These are phyloP conservation scores for Zoanthus sansibaricus DNA, from an alignment of 92 coral and sea anemone species.

Conservation along the genomic window DNA sequence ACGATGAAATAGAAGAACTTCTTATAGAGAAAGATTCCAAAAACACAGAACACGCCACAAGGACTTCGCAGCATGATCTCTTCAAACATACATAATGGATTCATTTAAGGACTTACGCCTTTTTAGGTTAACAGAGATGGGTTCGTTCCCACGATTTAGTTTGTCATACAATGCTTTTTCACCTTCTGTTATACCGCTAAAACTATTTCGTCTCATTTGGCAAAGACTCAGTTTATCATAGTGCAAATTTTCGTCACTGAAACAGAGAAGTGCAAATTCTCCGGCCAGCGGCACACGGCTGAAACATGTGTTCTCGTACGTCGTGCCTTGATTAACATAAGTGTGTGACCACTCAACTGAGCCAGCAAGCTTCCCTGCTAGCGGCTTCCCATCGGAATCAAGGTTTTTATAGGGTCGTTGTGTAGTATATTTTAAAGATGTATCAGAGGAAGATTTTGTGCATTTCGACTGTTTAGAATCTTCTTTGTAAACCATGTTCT, in stretches of 20 bases:
- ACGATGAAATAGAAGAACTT: no score
- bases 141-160: not conserved
- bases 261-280: constrained; percentile 12
- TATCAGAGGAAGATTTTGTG: not conserved
- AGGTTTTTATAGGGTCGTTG: not conserved
- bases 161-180: constrained; percentile 16
- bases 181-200: constrained; percentile 24
- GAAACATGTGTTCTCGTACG: not conserved
- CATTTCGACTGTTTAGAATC: not conserved
- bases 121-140: not conserved
- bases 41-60: no score
- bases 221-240: constrained; percentile 3
- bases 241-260: not conserved
- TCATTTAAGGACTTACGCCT: not conserved
- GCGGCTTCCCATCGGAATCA: constrained; percentile 3
- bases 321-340: constrained; percentile 6
- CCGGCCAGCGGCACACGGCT: constrained; percentile 7
- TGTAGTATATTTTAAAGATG: not conserved
- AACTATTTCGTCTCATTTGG: constrained; percentile 19
- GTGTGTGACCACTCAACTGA: not conserved
- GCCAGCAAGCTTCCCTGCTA: constrained; percentile 23
- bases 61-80: no score
- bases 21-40: no score
- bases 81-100: no score
- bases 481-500: constrained; percentile 23